These are phyloP conservation scores for Limnephilus rhombicus DNA, from an alignment of 2,888 invertebrate genomes.

Conservation along the genomic window DNA sequence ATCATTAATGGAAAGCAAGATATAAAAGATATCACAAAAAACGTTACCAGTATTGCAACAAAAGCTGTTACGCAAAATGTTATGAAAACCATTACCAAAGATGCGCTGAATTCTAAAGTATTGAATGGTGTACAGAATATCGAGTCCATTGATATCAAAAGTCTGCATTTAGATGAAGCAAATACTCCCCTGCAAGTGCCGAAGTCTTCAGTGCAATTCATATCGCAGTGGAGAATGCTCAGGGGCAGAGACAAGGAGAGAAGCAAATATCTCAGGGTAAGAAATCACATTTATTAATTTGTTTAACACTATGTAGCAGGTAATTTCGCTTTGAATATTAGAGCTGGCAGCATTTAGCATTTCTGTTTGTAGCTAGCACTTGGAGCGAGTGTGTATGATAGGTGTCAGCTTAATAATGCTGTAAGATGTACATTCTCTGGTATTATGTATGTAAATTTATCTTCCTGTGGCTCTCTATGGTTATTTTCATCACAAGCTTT, in stretches of 20 bases:
- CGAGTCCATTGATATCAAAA: conserved; percentile 56
- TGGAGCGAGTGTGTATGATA: too few species aligned
- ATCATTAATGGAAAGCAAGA: not conserved
- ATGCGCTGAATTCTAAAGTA: not conserved
- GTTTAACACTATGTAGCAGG: not conserved
- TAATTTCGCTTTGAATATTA: not conserved
- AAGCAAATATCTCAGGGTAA: conserved; percentile 81
- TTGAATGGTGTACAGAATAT: conserved; percentile 67
- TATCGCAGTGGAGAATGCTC: conserved; percentile 80
- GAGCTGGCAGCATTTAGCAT: too few species aligned
- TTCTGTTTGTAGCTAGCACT: too few species aligned
- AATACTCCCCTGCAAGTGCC: conserved; percentile 72
- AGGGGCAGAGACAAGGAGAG: conserved; percentile 75
- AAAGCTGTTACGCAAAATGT: conserved; percentile 12
- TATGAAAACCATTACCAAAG: conserved; percentile 44
- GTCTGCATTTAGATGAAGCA: conserved; percentile 55
- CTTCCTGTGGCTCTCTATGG: too few species aligned
- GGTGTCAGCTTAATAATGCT: too few species aligned
- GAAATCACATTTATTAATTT: conserved; percentile 66
- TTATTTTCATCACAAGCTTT: too few species aligned
- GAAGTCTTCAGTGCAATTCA: conserved; percentile 82
- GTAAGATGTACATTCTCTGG: too few species aligned
- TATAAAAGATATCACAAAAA: conserved; percentile 17
- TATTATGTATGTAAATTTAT: too few species aligned
- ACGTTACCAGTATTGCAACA: not conserved